Percentiles rank a stretch among this genome's conserved stretches.
phyloP scores from a whole-genome alignment of 2,888 invertebrate species.

The Brachylomia viminalis region DNA sequence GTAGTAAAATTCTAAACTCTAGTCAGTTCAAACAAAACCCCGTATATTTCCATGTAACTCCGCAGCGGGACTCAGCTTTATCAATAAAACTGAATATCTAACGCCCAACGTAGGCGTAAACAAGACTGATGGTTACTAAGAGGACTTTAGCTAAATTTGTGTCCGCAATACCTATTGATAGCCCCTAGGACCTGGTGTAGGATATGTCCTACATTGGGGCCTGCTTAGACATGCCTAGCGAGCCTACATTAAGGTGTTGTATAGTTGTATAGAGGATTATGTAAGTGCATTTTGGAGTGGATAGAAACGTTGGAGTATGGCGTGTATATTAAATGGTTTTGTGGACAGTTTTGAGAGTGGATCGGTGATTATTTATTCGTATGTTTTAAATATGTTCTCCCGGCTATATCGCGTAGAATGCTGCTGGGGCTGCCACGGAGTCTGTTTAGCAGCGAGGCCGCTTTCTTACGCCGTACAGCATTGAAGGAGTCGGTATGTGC shows the following conservation, averaged over 20 bases:
- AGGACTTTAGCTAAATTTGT: conserved; percentile 59
- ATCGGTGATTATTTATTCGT: neutral
- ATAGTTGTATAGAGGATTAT: conserved; percentile 19
- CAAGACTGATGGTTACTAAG: conserved; percentile 69
- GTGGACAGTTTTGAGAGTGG: neutral
- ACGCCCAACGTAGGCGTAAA: conserved; percentile 70
- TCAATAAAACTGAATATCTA: conserved; percentile 74
- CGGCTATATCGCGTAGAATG: no score
- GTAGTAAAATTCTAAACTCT: no score
- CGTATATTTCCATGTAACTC: conserved; percentile 53
- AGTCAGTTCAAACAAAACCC: neutral
- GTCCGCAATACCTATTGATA: conserved; percentile 60
- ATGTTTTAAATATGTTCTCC: neutral
- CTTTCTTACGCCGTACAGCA: no score
- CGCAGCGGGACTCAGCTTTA: conserved; percentile 61
- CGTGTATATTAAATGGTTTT: neutral
- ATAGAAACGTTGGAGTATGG: neutral
- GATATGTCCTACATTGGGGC: conserved; percentile 59
- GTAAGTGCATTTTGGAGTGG: conserved; percentile 14
- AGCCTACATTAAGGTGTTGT: conserved; percentile 18
- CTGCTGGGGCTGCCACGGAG: no score
- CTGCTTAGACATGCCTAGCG: conserved; percentile 22
- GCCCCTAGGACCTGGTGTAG: conserved; percentile 46
- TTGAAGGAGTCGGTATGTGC: no score
- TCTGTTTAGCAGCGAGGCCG: no score